Evolutionary conservation across 2,888 invertebrate species (phyloP), one percentile per base, ranked within the genome.

Genomic region (Copidosoma aretas): DNA sequence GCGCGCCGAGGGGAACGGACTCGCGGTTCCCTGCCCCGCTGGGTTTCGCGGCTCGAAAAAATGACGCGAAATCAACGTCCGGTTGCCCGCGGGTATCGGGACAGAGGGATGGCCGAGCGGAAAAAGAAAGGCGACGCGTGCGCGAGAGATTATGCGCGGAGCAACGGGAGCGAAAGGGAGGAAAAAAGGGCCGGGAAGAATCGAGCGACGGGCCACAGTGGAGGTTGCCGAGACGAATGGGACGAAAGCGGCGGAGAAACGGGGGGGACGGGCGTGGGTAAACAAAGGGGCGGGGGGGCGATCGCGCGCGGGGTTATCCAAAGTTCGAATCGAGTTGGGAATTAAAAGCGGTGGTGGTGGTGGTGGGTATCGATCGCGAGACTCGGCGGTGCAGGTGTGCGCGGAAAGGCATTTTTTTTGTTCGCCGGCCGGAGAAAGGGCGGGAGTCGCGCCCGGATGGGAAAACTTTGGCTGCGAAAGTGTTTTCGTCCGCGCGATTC

Each of bases 251-350:
- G 56, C 32, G 51, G 17, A 41, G 14, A 5, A 1, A 61, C 51
- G 49, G 57, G 53, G 39, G 58, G 24, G n/a, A 60, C 17, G 24
- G 25, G 49, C n/a, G n/a, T 4, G 22, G 19, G 67, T 62, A 58
- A 66, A 66, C 52, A 61, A 66, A 66, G 60, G 60, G 24, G 46
- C 12, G 32, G 3, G 8, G 32, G 32, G 32, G 32, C 12, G 43
- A 63, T 68, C 62, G 64, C 71, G 70, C 70, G 62, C 70, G 70
- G 71, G 73, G 17, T 14, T 67, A 64, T 52, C 67, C 60, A 57
- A 75, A 75, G 71, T 75, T 75, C 58, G 68, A 72, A 72, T 75
- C 73, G 74, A 75, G 74, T 75, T 74, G 73, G 72, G 75, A 75
- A 75, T 75, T 75, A 75, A 73, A 73, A 73, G 71, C 68, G 71